Base-by-base conservation (phyloP, 2,113 vertebrate genomes). In the Coregonus clupeaformis region DNA sequence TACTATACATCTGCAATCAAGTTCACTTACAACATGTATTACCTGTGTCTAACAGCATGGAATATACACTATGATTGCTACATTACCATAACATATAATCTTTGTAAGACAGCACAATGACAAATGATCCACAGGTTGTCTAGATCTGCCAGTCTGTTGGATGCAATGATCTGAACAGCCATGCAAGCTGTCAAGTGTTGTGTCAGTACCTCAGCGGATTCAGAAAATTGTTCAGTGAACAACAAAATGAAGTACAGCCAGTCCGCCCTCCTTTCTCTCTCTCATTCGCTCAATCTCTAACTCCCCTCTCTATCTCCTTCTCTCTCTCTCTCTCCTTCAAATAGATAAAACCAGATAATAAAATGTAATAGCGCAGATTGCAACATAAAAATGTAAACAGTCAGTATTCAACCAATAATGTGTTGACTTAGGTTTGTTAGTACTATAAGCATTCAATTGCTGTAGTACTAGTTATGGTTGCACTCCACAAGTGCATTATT, bases 171-270 rank as follows among this genome's bases (percentile, higher is more conserved):
- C 68, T 69, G 45, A 76, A 79, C 79, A 74, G 77, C 66, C 47
- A 63, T 70, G 82, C 22, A 67, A 24, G 78, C 82, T 91, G 89
- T 89, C 90, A 84, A 71, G 16, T 84, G 32, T 55, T 76, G 77
- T 83, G 78, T 79, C 76, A 80, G 76, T 76, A 80, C 71, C 72
- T 86, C 82, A 87, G 85, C 63, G 78, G 78, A 82, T 81, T 82
- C 75, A 75, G 68, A 86, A 84, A 83, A 85, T 88, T 87, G 85
- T 82, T 88, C 89, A 85, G 65, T 88, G 87, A 90, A 87, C 80
- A 85, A 80, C 78, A 57, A 85, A 81, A 78, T 73, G 66, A 85
- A 76, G 87, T 82, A 57, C 49, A 84, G 22, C 22, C 14, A n/a
- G 22, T 65, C 63, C 20, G 4, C 52, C 52, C 20, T 2, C 52